Evolutionary conservation across 1,140 invertebrate species (phyloP).

Genomic region (Ganaspis sp.): DNA sequence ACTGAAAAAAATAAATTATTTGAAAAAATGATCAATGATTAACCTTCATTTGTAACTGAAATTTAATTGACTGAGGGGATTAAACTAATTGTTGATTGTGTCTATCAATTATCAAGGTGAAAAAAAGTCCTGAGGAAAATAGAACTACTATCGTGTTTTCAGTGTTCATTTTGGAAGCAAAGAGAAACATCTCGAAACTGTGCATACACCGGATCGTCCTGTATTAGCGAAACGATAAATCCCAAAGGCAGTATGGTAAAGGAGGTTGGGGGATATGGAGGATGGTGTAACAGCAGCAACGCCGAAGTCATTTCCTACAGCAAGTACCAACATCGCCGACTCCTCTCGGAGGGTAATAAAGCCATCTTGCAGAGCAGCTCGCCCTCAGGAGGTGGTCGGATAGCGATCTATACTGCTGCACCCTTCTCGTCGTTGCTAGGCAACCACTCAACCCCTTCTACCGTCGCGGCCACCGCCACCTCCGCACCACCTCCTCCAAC

Average conservation of each 20-base stretch:
- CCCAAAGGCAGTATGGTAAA: conserved; percentile 34
- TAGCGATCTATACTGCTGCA: conserved; percentile 71
- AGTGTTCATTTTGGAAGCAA: conserved; percentile 33
- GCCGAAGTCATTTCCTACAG: conserved; percentile 69
- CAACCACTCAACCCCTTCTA: conserved; percentile 65
- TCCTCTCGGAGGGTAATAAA: conserved; percentile 71
- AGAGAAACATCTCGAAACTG: conserved; percentile 52
- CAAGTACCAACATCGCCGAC: conserved; percentile 64
- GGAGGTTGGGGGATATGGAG: not conserved
- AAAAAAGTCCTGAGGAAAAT: not conserved
- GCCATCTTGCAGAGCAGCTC: conserved; percentile 70
- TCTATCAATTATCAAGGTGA: not conserved
- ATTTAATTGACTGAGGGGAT: too few relatives aligned
- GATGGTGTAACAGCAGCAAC: conserved; percentile 57
- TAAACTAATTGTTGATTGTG: too few relatives aligned
- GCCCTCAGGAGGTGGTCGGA: conserved; percentile 68
- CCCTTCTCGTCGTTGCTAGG: conserved; percentile 66
- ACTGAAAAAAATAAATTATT: too few relatives aligned
- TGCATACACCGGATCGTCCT: conserved; percentile 56
- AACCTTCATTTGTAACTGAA: too few relatives aligned
- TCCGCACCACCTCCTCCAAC: conserved; percentile 48
- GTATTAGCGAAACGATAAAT: conserved; percentile 60
- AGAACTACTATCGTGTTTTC: not conserved
- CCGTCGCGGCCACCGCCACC: conserved; percentile 47
- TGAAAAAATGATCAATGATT: too few relatives aligned